These are phyloP conservation scores for Cyrtodaria siliqua DNA, from an alignment of 2,888 invertebrate genomes.

Conservation along the genomic window DNA sequence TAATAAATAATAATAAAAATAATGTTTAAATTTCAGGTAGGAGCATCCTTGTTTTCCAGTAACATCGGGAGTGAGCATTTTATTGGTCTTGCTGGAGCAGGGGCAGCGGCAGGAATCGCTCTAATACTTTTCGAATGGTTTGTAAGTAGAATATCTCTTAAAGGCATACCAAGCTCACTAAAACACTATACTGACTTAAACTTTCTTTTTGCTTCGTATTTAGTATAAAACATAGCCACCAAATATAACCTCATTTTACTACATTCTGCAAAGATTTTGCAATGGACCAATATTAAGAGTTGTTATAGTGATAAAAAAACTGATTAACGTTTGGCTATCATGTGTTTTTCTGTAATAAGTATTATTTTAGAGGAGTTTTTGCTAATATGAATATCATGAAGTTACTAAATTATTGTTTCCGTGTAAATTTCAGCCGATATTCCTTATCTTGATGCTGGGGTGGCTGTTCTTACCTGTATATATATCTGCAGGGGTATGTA, in stretches of 20 bases:
- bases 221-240: too few species aligned
- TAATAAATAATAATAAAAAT: too few species aligned
- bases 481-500: constrained; percentile 76
- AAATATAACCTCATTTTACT: too few species aligned
- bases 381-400: too few species aligned
- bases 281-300: neutral
- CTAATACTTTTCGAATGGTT: constrained; percentile 85
- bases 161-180: too few species aligned
- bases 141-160: constrained; percentile 75
- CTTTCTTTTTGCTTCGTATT: too few species aligned
- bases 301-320: too few species aligned
- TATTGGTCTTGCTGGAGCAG: constrained; percentile 86
- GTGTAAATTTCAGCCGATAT: constrained; percentile 72
- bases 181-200: too few species aligned
- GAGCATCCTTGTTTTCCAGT: constrained; percentile 86
- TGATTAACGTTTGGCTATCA: too few species aligned
- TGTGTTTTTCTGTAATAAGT: too few species aligned
- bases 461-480: constrained; percentile 79
- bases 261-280: neutral
- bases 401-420: too few species aligned
- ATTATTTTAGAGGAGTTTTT: too few species aligned
- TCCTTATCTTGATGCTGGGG: constrained; percentile 68
- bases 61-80: constrained; percentile 87
- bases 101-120: constrained; percentile 86
- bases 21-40: constrained; percentile 73